A percentile compares a stretch with the other conserved stretches of the same genome.
These are phyloP conservation scores for Atta cephalotes DNA, from an alignment of 1,140 invertebrate species.

Conservation along the genomic window DNA sequence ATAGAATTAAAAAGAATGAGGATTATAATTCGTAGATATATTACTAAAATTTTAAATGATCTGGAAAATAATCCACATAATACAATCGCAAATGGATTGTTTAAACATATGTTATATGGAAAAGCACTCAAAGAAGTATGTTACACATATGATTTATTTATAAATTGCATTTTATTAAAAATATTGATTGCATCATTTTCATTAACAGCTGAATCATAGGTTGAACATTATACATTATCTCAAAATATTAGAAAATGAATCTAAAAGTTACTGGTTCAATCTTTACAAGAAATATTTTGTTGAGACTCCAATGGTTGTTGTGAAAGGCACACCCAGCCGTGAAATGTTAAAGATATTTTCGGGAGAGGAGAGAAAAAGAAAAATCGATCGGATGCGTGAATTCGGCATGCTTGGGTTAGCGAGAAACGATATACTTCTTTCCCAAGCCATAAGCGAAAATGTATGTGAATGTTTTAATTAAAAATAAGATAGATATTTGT, in stretches of 20 bases:
- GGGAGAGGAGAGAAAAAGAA: slow-evolving; percentile 89
- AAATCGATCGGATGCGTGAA: slow-evolving; percentile 87
- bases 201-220: slow-evolving; percentile 89
- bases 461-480: neutral
- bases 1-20: slow-evolving; percentile 90
- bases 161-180: neutral
- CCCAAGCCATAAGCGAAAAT: slow-evolving; percentile 92
- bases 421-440: slow-evolving; percentile 88
- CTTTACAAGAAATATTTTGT: slow-evolving; percentile 91
- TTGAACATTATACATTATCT: slow-evolving; percentile 91
- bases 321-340: slow-evolving; percentile 88
- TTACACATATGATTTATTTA: slow-evolving; percentile 57
- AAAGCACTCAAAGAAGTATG: slow-evolving; percentile 91
- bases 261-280: slow-evolving; percentile 90
- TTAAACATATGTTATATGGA: slow-evolving; percentile 94
- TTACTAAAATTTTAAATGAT: slow-evolving; percentile 90
- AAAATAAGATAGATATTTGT: slow-evolving; percentile 40
- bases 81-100: slow-evolving; percentile 91
- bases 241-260: slow-evolving; percentile 88
- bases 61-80: slow-evolving; percentile 93
- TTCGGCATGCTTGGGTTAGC: slow-evolving; percentile 90
- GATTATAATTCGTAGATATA: slow-evolving; percentile 90
- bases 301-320: slow-evolving; percentile 86
- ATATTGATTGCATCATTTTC: slow-evolving; percentile 55
- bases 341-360: slow-evolving; percentile 86